phyloP scores from a whole-genome alignment of 2,113 vertebrate genomes.

The Galbula dea region DNA sequence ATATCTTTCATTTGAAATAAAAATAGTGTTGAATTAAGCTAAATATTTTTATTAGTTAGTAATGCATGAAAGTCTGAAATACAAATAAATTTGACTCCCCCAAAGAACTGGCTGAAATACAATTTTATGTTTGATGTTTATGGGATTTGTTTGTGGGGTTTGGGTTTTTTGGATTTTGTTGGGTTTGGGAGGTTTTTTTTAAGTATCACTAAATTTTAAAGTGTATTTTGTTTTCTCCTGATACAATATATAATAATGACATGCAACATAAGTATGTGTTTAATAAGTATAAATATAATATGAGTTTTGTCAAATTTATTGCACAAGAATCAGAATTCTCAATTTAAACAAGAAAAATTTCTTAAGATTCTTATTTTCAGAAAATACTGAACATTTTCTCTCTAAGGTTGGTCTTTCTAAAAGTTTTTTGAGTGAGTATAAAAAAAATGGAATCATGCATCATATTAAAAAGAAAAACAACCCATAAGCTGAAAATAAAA shows the following conservation, averaged over 20 bases:
- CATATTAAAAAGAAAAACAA: neutral
- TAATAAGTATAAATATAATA: too few relatives aligned
- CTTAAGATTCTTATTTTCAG: neutral
- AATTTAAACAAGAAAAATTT: neutral
- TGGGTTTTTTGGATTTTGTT: too few relatives aligned
- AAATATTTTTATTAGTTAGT: neutral
- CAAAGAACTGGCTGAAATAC: neutral
- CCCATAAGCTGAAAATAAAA: neutral
- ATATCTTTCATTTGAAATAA: neutral
- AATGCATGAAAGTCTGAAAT: neutral
- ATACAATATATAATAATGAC: neutral
- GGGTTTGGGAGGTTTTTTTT: too few relatives aligned
- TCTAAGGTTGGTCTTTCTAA: neutral
- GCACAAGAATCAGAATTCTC: neutral
- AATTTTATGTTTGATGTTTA: neutral
- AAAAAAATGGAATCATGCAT: neutral
- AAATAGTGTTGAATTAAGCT: neutral
- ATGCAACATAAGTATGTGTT: neutral
- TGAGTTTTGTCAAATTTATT: neutral
- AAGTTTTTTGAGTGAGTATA: neutral
- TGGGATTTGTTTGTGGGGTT: rapidly evolving
- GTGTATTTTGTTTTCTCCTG: neutral
- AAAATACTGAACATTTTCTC: neutral
- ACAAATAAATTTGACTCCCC: neutral
- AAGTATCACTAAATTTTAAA: neutral